A percentile compares a stretch with the other conserved stretches of the same genome.
Conservation (phyloP, 2,113 vertebrate genomes). For the Procavia capensis region DNA sequence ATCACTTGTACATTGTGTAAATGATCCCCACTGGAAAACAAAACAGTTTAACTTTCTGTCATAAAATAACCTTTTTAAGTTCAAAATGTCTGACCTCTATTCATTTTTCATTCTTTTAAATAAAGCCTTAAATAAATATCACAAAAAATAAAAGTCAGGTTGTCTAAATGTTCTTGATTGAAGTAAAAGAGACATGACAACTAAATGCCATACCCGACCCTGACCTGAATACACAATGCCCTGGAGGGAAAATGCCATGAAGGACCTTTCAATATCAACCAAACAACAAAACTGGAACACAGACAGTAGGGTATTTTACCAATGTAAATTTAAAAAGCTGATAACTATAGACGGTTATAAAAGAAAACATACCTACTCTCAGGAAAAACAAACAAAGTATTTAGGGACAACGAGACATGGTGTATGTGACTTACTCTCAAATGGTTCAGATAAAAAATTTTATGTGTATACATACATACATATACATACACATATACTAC, state of each 20-base stretch:
- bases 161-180: background rate
- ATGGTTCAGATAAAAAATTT: too few species aligned
- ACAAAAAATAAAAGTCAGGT: background rate
- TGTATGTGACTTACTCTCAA: background rate
- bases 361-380: background rate
- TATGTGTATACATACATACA: too few species aligned
- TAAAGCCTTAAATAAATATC: background rate
- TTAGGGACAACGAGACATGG: background rate
- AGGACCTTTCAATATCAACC: background rate
- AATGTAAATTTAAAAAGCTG: background rate
- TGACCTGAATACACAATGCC: background rate
- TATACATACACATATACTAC: too few species aligned
- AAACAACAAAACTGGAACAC: background rate
- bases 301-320: background rate
- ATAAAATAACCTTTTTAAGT: background rate
- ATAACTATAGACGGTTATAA: background rate
- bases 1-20: background rate
- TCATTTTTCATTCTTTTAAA: background rate
- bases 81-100: slow-evolving; percentile 28
- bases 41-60: background rate
- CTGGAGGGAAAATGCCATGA: background rate
- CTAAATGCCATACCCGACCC: background rate
- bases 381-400: background rate
- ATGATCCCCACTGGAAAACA: background rate
- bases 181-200: background rate